These are phyloP conservation scores for Aphis gossypii DNA, from an alignment of 1,140 invertebrate genomes.

Conservation along the genomic window DNA sequence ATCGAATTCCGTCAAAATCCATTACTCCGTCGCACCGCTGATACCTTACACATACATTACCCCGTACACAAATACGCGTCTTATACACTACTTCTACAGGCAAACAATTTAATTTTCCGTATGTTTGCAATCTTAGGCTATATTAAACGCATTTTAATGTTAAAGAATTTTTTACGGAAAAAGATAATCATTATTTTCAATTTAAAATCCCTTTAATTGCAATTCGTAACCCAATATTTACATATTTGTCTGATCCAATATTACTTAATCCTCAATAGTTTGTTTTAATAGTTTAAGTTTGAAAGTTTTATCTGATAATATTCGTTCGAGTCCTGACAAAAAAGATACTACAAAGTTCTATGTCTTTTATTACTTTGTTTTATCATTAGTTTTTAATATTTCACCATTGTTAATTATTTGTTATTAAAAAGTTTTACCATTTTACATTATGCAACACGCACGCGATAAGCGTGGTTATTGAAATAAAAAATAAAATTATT, in stretches of 20 bases:
- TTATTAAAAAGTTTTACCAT: neutral
- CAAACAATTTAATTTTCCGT: neutral
- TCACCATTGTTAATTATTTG: neutral
- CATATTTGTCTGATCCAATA: neutral
- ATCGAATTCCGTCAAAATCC: conserved; percentile 9
- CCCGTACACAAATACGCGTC: neutral
- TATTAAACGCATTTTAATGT: neutral
- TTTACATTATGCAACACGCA: neutral
- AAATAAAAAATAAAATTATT: neutral
- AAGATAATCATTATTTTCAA: neutral
- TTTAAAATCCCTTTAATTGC: neutral
- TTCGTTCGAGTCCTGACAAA: neutral
- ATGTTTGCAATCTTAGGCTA: neutral
- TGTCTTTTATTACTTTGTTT: neutral
- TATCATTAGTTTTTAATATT: neutral
- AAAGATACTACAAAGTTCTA: neutral
- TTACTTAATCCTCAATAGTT: neutral
- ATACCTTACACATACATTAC: neutral
- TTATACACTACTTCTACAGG: neutral
- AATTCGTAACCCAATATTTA: neutral
- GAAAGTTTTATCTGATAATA: neutral
- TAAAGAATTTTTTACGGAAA: neutral
- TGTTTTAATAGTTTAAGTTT: conserved; percentile 13
- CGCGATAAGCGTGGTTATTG: too few relatives aligned
- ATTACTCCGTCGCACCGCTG: neutral